Conservation (phyloP, 2,888 invertebrate species). For the Dascillus cervinus region DNA sequence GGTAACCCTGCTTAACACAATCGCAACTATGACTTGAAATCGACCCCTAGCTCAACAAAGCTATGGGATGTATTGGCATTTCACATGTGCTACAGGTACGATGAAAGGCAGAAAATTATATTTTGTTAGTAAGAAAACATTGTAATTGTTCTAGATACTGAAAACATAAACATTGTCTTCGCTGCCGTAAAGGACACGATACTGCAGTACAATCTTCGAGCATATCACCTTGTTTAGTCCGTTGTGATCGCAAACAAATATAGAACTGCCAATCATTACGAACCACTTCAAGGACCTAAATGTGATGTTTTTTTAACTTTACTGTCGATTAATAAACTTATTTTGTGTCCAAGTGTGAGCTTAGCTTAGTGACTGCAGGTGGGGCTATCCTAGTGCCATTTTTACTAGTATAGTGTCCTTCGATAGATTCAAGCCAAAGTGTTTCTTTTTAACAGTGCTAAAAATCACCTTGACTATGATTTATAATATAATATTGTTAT, state of each 20-base stretch:
- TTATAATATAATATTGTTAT: conserved; percentile 51
- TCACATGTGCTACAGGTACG: too few relatives aligned
- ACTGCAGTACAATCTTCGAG: conserved; percentile 99
- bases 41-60: too few relatives aligned
- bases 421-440: conserved; percentile 45
- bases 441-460: conserved; percentile 47
- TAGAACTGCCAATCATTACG: too few relatives aligned
- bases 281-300: conserved; percentile 21
- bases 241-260: too few relatives aligned
- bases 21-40: too few relatives aligned
- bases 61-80: too few relatives aligned
- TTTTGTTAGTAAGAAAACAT: too few relatives aligned
- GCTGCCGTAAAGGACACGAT: conserved; percentile 99
- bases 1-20: too few relatives aligned
- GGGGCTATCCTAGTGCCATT: conserved; percentile 50
- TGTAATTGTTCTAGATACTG: conserved; percentile 97
- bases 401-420: conserved; percentile 47
- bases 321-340: conserved; percentile 19
- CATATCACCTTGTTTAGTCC: conserved; percentile 96
- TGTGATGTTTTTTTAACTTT: conserved; percentile 25
- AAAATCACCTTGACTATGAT: too few relatives aligned
- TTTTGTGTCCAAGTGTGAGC: conserved; percentile 40
- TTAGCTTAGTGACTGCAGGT: conserved; percentile 40
- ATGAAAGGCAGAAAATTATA: too few relatives aligned
- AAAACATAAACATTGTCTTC: conserved; percentile 99